These are phyloP conservation scores for Epirrhoe tristata DNA, from an alignment of 2,888 invertebrate genomes.

Conservation along the genomic window DNA sequence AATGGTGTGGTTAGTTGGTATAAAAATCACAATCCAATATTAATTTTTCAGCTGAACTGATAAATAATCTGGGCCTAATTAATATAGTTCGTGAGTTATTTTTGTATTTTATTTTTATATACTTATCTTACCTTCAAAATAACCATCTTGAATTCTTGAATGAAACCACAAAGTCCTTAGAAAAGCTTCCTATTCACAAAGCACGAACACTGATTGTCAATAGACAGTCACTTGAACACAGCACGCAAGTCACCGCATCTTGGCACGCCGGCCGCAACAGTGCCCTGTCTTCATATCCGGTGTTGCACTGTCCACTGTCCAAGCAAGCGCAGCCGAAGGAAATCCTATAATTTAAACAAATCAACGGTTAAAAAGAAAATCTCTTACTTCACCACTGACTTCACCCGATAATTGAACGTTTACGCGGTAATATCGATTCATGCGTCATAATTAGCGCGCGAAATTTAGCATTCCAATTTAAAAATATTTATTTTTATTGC, in stretches of 20 bases:
- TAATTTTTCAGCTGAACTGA: too few species aligned
- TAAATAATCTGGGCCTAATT: too few species aligned
- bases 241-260: slow-evolving; percentile 62
- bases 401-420: slow-evolving; percentile 63
- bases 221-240: slow-evolving; percentile 55
- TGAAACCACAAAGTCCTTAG: slow-evolving; percentile 45
- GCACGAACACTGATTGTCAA: slow-evolving; percentile 55
- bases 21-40: too few species aligned
- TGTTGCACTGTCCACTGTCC: slow-evolving; percentile 55
- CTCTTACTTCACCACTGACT: slow-evolving; percentile 66
- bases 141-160: slow-evolving; percentile 60
- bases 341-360: slow-evolving; percentile 81
- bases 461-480: slow-evolving; percentile 49
- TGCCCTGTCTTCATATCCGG: slow-evolving; percentile 68
- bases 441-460: slow-evolving; percentile 52
- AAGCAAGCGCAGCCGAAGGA: slow-evolving; percentile 70
- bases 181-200: slow-evolving; percentile 51
- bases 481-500: slow-evolving; percentile 37
- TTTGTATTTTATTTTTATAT: too few species aligned
- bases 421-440: slow-evolving; percentile 42
- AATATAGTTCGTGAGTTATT: too few species aligned
- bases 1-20: too few species aligned
- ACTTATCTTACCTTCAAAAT: slow-evolving; percentile 61
- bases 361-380: slow-evolving; percentile 70
- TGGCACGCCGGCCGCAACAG: slow-evolving; percentile 49